These are phyloP conservation scores for Heliconius cydno DNA, from an alignment of 2,888 invertebrate genomes.

Conservation along the genomic window DNA sequence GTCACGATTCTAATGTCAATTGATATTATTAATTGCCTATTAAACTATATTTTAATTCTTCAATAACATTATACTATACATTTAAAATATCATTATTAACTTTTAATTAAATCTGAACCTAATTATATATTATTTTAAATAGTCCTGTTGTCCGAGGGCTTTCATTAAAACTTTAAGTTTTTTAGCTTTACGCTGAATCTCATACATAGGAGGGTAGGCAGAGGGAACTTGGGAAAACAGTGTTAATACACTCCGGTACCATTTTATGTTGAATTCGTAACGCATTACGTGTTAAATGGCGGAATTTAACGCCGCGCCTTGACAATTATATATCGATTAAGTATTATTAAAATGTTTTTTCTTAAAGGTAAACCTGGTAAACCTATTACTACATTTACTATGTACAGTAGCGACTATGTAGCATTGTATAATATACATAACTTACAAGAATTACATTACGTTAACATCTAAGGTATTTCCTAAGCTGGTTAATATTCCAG, in stretches of 20 bases:
- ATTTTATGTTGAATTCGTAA: too few relatives aligned
- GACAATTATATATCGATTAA: not conserved
- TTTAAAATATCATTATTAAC: not conserved
- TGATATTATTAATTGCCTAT: not conserved
- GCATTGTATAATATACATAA: constrained; percentile 23
- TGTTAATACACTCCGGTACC: too few relatives aligned
- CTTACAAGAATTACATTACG: constrained; percentile 27
- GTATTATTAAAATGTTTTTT: not conserved
- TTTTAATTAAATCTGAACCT: not conserved
- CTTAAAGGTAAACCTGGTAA: not conserved
- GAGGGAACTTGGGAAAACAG: too few relatives aligned
- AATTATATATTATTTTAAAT: too few relatives aligned
- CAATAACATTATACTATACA: not conserved
- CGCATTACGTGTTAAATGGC: too few relatives aligned
- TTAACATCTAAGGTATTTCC: constrained; percentile 27
- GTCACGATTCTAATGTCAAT: not conserved
- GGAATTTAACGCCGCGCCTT: too few relatives aligned
- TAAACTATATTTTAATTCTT: not conserved
- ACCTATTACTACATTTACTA: not conserved
- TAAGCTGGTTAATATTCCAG: constrained; percentile 43
- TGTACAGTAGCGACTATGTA: not conserved
- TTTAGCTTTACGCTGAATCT: too few relatives aligned
- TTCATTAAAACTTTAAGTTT: too few relatives aligned
- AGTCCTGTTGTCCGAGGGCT: too few relatives aligned
- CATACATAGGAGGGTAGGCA: too few relatives aligned